Percentiles rank a stretch among this genome's conserved stretches.
Conservation (phyloP, 2,888 invertebrate genomes). For the Monochamus alternatus region DNA sequence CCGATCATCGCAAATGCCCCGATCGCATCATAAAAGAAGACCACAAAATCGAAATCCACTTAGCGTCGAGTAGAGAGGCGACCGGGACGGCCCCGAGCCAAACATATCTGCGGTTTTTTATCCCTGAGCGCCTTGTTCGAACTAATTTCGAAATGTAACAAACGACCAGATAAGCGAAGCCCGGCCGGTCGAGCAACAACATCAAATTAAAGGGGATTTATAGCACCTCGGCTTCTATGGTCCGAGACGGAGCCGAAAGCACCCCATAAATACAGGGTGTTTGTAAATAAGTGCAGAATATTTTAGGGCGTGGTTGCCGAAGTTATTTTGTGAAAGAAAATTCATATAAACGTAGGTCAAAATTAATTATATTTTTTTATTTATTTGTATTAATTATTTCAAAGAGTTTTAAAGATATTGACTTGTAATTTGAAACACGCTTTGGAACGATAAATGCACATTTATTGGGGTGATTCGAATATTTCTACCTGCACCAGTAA, state of each 20-base stretch:
- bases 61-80: background rate
- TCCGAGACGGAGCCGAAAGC: constrained; percentile 21
- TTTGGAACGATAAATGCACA: too few species aligned
- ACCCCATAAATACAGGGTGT: constrained; percentile 16
- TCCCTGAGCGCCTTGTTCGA: background rate
- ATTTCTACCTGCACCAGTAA: too few species aligned
- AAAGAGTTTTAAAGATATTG: too few species aligned
- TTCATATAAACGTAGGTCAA: too few species aligned
- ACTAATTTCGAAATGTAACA: constrained; percentile 12
- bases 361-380: too few species aligned
- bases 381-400: too few species aligned
- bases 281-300: too few species aligned
- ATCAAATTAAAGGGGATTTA: constrained; percentile 10
- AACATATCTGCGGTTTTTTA: constrained; percentile 7
- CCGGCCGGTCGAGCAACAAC: constrained; percentile 1
- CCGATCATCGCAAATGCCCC: too few species aligned
- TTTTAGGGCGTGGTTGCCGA: too few species aligned
- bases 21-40: background rate
- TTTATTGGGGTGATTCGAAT: too few species aligned
- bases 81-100: background rate
- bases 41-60: background rate
- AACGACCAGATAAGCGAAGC: background rate
- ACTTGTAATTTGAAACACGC: too few species aligned
- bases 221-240: constrained; percentile 5
- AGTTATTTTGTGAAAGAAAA: too few species aligned